These are phyloP conservation scores for Hipparchia sbordonii DNA, from an alignment of 2,888 invertebrate species.

Conservation along the genomic window DNA sequence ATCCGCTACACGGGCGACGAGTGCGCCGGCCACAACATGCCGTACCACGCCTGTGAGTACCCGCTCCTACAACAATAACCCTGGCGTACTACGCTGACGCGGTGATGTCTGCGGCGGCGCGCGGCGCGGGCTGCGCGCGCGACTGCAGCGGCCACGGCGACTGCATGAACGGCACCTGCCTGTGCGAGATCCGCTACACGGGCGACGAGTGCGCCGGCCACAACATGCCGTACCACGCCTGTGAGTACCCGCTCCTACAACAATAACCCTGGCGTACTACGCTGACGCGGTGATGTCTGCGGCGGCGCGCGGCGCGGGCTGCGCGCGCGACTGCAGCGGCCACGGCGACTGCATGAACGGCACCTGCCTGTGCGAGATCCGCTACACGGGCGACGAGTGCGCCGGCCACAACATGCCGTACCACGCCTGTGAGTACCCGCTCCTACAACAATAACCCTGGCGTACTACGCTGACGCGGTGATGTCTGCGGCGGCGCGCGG, in stretches of 20 bases:
- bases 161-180: constrained; percentile 95
- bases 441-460: constrained; percentile 45
- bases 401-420: constrained; percentile 92
- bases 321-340: constrained; percentile 91
- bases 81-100: constrained; percentile 78
- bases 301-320: constrained; percentile 78
- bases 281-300: constrained; percentile 76
- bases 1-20: constrained; percentile 93
- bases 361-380: constrained; percentile 95
- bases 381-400: constrained; percentile 92
- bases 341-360: constrained; percentile 96
- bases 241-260: constrained; percentile 48
- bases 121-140: constrained; percentile 84
- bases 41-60: constrained; percentile 86
- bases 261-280: constrained; percentile 65
- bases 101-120: constrained; percentile 69
- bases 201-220: constrained; percentile 92
- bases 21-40: constrained; percentile 92
- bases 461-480: constrained; percentile 77
- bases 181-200: constrained; percentile 94
- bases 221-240: constrained; percentile 90
- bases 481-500: constrained; percentile 70
- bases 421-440: constrained; percentile 77
- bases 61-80: no score
- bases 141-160: constrained; percentile 96